phyloP scores from a whole-genome alignment of 2,888 invertebrate genomes.

The Thecocarcelia acutangulata region DNA sequence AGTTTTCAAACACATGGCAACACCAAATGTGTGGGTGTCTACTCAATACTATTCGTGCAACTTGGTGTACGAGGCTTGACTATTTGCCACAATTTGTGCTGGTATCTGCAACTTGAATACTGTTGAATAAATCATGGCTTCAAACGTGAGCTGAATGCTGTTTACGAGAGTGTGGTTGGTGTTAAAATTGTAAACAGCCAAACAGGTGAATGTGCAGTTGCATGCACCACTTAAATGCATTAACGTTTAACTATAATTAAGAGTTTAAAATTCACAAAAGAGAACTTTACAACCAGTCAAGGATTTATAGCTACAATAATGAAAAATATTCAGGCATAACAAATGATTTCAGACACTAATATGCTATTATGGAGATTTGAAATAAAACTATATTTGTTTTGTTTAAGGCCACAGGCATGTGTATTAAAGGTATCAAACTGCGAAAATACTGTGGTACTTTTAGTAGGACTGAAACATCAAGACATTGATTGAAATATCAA shows the following conservation, averaged over 20 bases:
- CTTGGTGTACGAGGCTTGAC: constrained; percentile 22
- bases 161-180: neutral
- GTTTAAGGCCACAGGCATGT: no score
- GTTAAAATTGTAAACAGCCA: constrained; percentile 10
- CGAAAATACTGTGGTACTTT: no score
- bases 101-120: constrained; percentile 14
- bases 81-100: constrained; percentile 26
- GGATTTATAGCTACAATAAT: neutral
- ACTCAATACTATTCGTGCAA: neutral
- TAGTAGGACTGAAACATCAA: no score
- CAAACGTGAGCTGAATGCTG: constrained; percentile 9
- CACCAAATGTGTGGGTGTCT: neutral
- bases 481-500: no score
- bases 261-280: constrained; percentile 15
- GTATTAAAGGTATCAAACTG: no score
- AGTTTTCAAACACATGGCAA: constrained; percentile 9
- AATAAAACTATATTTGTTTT: no score
- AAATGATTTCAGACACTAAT: constrained; percentile 1
- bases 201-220: neutral
- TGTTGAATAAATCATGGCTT: constrained; percentile 49
- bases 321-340: neutral
- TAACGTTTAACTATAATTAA: constrained; percentile 20
- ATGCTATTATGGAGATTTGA: neutral
- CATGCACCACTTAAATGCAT: constrained; percentile 15
- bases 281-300: neutral